Conservation (phyloP, 1,140 invertebrate genomes). For the Zaprionus taronus region DNA sequence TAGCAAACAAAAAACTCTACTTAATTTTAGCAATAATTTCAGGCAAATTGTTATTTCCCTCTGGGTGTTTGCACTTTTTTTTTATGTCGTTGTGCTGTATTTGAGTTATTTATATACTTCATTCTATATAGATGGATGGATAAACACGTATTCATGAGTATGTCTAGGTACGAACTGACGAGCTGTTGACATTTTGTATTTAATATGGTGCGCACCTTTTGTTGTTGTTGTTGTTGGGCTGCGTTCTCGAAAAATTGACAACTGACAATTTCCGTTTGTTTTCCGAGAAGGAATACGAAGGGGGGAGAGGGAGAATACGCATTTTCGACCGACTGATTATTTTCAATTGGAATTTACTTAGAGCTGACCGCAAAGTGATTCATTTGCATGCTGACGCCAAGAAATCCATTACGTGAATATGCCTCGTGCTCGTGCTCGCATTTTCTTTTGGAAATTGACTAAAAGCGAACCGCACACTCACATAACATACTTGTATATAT, state of each 20-base stretch:
- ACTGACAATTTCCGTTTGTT: slow-evolving; percentile 78
- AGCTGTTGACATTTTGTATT: slow-evolving; percentile 76
- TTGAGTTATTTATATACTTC: slow-evolving; percentile 16
- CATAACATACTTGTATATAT: background rate
- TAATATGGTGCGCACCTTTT: slow-evolving; percentile 63
- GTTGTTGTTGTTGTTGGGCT: slow-evolving; percentile 15
- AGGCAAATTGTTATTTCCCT: background rate
- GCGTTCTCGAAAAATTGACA: slow-evolving; percentile 60
- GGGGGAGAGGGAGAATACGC: background rate
- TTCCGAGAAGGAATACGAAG: background rate
- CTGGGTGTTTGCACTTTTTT: background rate
- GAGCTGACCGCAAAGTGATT: slow-evolving; percentile 50
- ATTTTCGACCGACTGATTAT: slow-evolving; percentile 31
- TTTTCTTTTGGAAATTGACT: slow-evolving; percentile 9
- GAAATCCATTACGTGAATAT: slow-evolving; percentile 63
- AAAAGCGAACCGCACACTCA: slow-evolving; percentile 3
- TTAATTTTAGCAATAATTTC: slow-evolving; percentile 1
- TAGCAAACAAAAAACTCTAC: background rate
- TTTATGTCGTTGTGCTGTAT: background rate
- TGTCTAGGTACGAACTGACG: slow-evolving; percentile 54
- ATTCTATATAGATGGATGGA: slow-evolving; percentile 4
- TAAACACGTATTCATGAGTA: slow-evolving; percentile 21
- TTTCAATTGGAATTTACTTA: slow-evolving; percentile 54
- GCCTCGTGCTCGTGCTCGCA: background rate
- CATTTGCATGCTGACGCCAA: slow-evolving; percentile 59